A percentile compares a stretch with the other conserved stretches of the same genome.
These are phyloP conservation scores for Solea solea DNA, from an alignment of 2,113 vertebrate species.

Conservation along the genomic window DNA sequence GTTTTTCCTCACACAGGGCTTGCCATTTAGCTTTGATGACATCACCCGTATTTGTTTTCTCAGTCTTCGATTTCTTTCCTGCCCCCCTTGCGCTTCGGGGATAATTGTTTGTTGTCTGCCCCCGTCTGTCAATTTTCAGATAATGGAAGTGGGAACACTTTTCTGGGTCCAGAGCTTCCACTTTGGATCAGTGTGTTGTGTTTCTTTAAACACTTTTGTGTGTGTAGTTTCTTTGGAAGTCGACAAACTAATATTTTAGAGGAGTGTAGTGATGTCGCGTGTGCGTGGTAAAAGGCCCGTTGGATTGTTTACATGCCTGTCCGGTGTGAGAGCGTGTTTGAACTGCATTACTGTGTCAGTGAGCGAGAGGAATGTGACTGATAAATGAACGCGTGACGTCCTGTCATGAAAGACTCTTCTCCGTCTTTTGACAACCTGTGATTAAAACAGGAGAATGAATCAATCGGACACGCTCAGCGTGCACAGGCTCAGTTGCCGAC, in stretches of 20 bases:
- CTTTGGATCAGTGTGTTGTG: conserved; percentile 10
- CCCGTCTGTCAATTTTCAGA: conserved; percentile 77
- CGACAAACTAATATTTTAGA: conserved; percentile 40
- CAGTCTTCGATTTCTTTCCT: conserved; percentile 67
- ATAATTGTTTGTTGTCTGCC: conserved; percentile 81
- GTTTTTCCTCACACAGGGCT: conserved; percentile 65
- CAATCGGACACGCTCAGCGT: background rate
- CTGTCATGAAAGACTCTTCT: background rate
- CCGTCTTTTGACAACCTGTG: background rate
- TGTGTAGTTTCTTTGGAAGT: conserved; percentile 26
- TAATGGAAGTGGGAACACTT: conserved; percentile 68
- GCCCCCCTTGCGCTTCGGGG: conserved; percentile 27
- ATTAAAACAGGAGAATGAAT: background rate
- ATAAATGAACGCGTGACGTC: conserved; percentile 8
- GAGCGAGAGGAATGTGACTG: conserved; percentile 6
- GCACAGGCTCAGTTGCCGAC: too few relatives aligned
- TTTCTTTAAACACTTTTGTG: conserved; percentile 1
- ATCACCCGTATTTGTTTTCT: conserved; percentile 74
- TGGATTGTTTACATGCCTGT: conserved; percentile 70
- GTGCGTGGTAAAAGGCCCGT: conserved; percentile 60
- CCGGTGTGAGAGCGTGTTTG: conserved; percentile 22
- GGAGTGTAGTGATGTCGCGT: conserved; percentile 67
- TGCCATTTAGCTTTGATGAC: conserved; percentile 78
- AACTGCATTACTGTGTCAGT: conserved; percentile 4
- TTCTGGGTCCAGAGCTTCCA: conserved; percentile 22